Evolutionary conservation across 1,140 invertebrate genomes (phyloP).

Genomic region (Nasonia longicornis): DNA sequence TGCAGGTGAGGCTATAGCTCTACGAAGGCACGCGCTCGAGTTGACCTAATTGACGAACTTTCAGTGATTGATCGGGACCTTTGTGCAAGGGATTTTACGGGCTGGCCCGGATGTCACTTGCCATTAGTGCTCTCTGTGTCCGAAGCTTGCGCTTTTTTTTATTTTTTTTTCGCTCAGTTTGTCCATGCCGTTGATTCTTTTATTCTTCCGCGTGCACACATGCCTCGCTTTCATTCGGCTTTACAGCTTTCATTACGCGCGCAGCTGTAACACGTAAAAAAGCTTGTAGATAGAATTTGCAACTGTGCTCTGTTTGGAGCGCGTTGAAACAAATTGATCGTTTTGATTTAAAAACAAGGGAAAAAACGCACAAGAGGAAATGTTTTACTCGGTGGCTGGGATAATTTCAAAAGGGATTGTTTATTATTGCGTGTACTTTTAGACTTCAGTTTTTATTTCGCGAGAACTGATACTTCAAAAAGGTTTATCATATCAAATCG

Average conservation of each 20-base stretch:
- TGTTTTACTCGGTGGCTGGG: too few species aligned
- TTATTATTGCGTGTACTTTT: too few species aligned
- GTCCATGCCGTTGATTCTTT: background rate
- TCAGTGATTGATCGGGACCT: slow-evolving; percentile 31
- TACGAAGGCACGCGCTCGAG: background rate
- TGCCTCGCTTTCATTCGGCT: background rate
- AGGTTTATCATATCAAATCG: too few species aligned
- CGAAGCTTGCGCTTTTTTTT: slow-evolving; percentile 18
- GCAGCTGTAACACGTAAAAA: too few species aligned
- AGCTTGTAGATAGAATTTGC: too few species aligned
- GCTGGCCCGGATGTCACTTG: background rate
- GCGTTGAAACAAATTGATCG: too few species aligned
- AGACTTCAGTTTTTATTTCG: too few species aligned
- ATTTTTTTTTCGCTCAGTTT: background rate
- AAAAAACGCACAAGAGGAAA: too few species aligned
- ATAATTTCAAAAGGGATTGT: too few species aligned
- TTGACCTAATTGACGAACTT: slow-evolving; percentile 41
- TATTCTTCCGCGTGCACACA: background rate
- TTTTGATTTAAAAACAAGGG: too few species aligned
- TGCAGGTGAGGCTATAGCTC: background rate
- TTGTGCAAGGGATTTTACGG: slow-evolving; percentile 8
- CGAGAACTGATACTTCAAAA: too few species aligned
- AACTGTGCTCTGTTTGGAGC: too few species aligned
- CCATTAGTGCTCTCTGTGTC: background rate
- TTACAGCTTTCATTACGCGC: background rate